A percentile compares a stretch with the other conserved stretches of the same genome.
Conservation (phyloP, 1,140 invertebrate species). For the Battus philenor region DNA sequence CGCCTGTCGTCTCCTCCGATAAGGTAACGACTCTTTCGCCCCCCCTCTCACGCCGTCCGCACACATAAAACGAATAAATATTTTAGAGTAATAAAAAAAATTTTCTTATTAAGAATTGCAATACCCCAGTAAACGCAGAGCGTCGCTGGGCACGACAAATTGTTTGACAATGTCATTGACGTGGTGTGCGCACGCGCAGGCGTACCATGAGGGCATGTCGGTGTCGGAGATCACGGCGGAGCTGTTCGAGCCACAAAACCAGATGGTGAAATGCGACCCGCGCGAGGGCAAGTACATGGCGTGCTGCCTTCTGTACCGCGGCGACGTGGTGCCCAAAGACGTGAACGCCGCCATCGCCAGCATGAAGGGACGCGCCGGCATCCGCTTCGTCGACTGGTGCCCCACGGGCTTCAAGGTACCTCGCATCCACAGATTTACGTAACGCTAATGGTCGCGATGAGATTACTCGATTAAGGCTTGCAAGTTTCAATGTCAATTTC, state of each 20-base stretch:
- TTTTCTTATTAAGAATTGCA: background rate
- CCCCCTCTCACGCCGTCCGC: too few species aligned
- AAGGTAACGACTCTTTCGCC: too few species aligned
- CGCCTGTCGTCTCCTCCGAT: constrained; percentile 78
- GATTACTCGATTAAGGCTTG: too few species aligned
- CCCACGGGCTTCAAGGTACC: constrained; percentile 84
- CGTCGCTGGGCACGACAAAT: background rate
- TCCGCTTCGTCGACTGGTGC: constrained; percentile 84
- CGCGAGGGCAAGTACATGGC: constrained; percentile 84
- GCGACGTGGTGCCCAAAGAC: constrained; percentile 88
- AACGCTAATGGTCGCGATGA: too few species aligned
- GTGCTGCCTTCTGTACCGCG: constrained; percentile 84
- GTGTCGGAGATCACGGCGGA: constrained; percentile 83
- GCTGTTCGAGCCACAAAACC: constrained; percentile 80
- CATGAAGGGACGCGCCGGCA: constrained; percentile 86
- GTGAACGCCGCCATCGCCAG: constrained; percentile 80
- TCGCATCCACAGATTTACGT: too few species aligned
- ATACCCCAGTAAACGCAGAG: background rate
- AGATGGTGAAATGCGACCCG: constrained; percentile 84
- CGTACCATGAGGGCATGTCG: constrained; percentile 79
- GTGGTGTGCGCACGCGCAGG: constrained; percentile 25
- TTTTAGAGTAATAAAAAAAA: too few species aligned
- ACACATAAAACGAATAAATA: too few species aligned
- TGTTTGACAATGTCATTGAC: too few species aligned
- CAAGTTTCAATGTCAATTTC: too few species aligned